A percentile compares a stretch with the other conserved stretches of the same genome.
Conservation (phyloP, 2,113 vertebrate species). For the Dicerorhinus sumatrensis region DNA sequence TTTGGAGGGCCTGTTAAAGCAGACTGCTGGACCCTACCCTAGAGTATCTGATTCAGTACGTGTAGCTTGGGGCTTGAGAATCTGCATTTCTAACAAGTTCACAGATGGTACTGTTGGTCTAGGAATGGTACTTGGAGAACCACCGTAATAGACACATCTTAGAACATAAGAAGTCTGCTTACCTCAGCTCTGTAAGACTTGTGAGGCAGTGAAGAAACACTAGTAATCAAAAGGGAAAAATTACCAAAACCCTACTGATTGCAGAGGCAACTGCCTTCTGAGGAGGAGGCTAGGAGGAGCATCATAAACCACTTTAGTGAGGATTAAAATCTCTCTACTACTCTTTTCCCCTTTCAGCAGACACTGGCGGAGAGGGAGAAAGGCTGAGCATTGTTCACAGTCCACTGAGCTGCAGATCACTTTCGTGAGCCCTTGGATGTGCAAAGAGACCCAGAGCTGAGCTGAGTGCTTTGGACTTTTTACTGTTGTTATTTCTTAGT, state of each 20-base stretch:
- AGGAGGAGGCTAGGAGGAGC: accelerated
- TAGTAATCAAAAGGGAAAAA: not conserved
- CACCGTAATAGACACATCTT: not conserved
- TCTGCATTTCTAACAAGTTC: not conserved
- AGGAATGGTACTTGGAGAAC: not conserved
- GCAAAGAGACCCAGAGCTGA: not conserved
- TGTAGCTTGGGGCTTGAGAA: not conserved
- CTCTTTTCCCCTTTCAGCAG: not conserved
- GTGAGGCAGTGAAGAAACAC: not conserved
- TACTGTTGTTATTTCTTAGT: not conserved
- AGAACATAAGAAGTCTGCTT: not conserved
- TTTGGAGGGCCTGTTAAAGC: not conserved
- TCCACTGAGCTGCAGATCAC: not conserved
- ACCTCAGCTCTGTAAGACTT: not conserved
- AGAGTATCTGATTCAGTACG: not conserved
- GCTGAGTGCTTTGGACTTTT: not conserved
- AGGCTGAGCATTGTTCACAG: not conserved
- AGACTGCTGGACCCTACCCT: not conserved
- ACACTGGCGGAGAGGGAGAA: not conserved
- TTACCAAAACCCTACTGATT: not conserved
- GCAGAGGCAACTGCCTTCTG: not conserved
- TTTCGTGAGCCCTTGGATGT: not conserved
- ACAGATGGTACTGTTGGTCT: not conserved
- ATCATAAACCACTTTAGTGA: not conserved
- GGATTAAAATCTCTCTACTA: not conserved